These are phyloP conservation scores for Wiebesia pumilae DNA, from an alignment of 1,140 invertebrate genomes.

Conservation along the genomic window DNA sequence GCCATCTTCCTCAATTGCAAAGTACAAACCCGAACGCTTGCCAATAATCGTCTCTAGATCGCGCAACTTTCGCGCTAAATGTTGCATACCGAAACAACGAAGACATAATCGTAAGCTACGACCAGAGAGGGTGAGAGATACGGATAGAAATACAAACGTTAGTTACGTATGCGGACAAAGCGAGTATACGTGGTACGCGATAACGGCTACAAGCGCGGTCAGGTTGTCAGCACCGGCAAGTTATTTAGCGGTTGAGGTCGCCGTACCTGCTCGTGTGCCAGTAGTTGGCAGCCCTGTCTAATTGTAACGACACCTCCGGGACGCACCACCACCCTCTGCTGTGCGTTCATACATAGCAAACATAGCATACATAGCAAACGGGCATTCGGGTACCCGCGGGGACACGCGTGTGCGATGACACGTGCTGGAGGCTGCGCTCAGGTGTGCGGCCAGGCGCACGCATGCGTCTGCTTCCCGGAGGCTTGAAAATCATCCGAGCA, in stretches of 20 bases:
- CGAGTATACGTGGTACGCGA: neutral
- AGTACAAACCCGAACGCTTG: neutral
- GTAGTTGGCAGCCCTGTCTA: constrained; percentile 70
- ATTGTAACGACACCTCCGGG: constrained; percentile 73
- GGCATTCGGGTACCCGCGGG: neutral
- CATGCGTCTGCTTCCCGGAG: neutral
- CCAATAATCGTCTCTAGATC: neutral
- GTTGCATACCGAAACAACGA: constrained; percentile 12
- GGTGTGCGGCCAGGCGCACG: neutral
- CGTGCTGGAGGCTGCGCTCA: neutral
- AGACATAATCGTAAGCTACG: neutral
- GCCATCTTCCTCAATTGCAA: neutral
- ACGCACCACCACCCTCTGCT: constrained; percentile 56
- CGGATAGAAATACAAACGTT: neutral
- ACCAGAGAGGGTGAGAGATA: neutral
- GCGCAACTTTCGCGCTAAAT: neutral
- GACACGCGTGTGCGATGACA: neutral
- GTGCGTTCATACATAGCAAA: constrained; percentile 42
- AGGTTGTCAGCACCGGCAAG: constrained; percentile 72
- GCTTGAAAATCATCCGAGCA: neutral
- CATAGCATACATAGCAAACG: constrained; percentile 2
- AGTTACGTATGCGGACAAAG: constrained; percentile 20
- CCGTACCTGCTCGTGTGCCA: constrained; percentile 43
- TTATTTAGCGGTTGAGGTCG: constrained; percentile 70
- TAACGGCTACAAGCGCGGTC: constrained; percentile 57